A percentile compares a stretch with the other conserved stretches of the same genome.
These are phyloP conservation scores for Lasioglossum malachurum DNA, from an alignment of 2,888 invertebrate species.

Conservation along the genomic window DNA sequence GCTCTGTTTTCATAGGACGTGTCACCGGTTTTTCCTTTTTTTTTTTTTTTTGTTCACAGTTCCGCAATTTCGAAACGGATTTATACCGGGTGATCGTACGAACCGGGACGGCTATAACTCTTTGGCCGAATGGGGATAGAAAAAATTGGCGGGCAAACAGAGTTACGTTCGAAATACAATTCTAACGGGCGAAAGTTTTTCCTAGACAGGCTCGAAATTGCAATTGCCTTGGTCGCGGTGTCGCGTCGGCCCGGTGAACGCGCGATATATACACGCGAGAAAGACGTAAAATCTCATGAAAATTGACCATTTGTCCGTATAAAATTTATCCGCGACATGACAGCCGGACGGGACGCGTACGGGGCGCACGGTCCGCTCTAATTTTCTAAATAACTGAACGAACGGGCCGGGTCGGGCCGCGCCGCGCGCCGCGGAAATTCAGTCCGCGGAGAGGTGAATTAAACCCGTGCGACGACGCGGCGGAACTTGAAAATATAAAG, in stretches of 20 bases:
- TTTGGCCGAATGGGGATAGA: background rate
- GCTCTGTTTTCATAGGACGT: background rate
- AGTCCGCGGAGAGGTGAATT: background rate
- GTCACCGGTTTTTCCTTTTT: background rate
- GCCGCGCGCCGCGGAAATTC: background rate
- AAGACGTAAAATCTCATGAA: slow-evolving; percentile 2
- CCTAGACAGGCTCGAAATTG: background rate
- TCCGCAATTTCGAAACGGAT: slow-evolving; percentile 19
- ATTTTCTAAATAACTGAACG: slow-evolving; percentile 13
- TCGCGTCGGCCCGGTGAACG: background rate
- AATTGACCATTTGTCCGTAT: background rate
- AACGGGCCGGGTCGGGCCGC: background rate
- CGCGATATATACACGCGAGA: background rate
- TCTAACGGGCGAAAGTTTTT: slow-evolving; percentile 12
- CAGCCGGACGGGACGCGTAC: background rate
- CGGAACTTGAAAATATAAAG: slow-evolving; percentile 9
- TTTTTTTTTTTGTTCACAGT: background rate
- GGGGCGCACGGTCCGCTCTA: background rate
- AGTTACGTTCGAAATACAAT: slow-evolving; percentile 20
- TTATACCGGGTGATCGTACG: slow-evolving; percentile 17
- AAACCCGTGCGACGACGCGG: background rate
- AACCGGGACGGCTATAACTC: slow-evolving; percentile 4
- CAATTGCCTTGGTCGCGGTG: background rate
- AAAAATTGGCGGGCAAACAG: slow-evolving; percentile 17
- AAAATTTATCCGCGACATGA: background rate